Evolutionary conservation across 2,113 vertebrate genomes (phyloP).

Genomic region (Semicossyphus pulcher): DNA sequence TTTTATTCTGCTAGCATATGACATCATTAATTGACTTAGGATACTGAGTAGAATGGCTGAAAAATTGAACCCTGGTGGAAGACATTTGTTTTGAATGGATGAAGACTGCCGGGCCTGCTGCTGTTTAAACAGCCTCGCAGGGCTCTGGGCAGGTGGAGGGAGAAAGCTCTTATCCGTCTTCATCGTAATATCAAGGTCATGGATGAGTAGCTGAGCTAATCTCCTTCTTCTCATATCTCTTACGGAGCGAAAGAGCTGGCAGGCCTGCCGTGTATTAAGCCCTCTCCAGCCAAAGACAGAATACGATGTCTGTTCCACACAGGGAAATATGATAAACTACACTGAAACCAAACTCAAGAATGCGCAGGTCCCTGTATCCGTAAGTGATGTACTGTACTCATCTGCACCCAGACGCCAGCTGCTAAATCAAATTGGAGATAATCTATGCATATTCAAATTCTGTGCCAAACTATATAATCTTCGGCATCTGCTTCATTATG

Average conservation of each 20-base stretch:
- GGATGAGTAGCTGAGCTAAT: constrained; percentile 80
- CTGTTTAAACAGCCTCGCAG: constrained; percentile 74
- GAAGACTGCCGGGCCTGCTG: constrained; percentile 64
- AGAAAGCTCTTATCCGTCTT: constrained; percentile 77
- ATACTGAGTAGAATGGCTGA: constrained; percentile 51
- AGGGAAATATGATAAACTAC: constrained; percentile 68
- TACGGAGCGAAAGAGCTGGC: constrained; percentile 67
- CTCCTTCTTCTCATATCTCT: constrained; percentile 77
- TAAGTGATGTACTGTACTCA: constrained; percentile 67
- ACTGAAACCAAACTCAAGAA: constrained; percentile 58
- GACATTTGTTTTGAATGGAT: constrained; percentile 72
- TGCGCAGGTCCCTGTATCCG: constrained; percentile 39
- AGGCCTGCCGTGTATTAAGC: constrained; percentile 68
- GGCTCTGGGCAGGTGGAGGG: constrained; percentile 75
- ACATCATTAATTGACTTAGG: constrained; percentile 72
- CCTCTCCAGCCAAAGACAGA: constrained; percentile 72
- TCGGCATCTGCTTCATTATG: constrained; percentile 77
- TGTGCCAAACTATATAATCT: constrained; percentile 77
- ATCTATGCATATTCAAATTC: constrained; percentile 78
- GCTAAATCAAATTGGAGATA: constrained; percentile 75
- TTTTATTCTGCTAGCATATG: constrained; percentile 56
- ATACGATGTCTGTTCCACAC: constrained; percentile 69
- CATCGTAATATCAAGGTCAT: constrained; percentile 81
- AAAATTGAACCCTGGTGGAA: constrained; percentile 53
- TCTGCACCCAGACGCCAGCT: constrained; percentile 70